Evolutionary conservation across 1,140 invertebrate genomes (phyloP).

Genomic region (Vanessa atalanta): DNA sequence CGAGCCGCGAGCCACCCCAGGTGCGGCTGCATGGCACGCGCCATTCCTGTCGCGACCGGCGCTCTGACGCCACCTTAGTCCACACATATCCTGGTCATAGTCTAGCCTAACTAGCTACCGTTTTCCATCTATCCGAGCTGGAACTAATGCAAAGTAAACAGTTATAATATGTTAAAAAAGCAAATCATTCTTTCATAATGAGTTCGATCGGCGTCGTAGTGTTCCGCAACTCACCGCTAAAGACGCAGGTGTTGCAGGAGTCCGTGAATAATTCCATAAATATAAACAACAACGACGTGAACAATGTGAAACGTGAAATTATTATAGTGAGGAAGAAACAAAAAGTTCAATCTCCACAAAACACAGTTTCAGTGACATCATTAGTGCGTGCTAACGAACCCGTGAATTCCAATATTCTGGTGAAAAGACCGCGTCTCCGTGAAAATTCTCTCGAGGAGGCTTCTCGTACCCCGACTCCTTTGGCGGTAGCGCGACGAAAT

Average conservation of each 20-base stretch:
- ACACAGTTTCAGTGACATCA: constrained; percentile 71
- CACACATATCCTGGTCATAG: constrained; percentile 43
- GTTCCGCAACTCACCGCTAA: constrained; percentile 73
- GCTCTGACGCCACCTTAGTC: constrained; percentile 72
- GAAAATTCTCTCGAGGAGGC: constrained; percentile 59
- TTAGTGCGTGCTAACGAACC: constrained; percentile 63
- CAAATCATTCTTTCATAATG: constrained; percentile 64
- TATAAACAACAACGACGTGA: constrained; percentile 68
- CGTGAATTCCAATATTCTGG: constrained; percentile 39
- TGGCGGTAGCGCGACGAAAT: constrained; percentile 94
- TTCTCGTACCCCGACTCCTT: constrained; percentile 83
- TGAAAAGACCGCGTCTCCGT: constrained; percentile 58
- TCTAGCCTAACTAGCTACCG: constrained; percentile 52
- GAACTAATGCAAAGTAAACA: constrained; percentile 58
- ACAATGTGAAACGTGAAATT: constrained; percentile 71
- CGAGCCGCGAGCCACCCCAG: constrained; percentile 72
- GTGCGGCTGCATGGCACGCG: constrained; percentile 75
- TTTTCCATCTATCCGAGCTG: constrained; percentile 48
- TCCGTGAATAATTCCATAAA: constrained; percentile 78
- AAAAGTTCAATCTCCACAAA: constrained; percentile 57
- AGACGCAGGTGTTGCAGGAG: constrained; percentile 76
- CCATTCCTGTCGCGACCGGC: constrained; percentile 74
- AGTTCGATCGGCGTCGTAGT: constrained; percentile 75
- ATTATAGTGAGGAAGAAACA: constrained; percentile 76
- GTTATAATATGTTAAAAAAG: constrained; percentile 69